These are phyloP conservation scores for Drosophila nr. medialis DNA, from an alignment of 2,888 invertebrate genomes.

Conservation along the genomic window DNA sequence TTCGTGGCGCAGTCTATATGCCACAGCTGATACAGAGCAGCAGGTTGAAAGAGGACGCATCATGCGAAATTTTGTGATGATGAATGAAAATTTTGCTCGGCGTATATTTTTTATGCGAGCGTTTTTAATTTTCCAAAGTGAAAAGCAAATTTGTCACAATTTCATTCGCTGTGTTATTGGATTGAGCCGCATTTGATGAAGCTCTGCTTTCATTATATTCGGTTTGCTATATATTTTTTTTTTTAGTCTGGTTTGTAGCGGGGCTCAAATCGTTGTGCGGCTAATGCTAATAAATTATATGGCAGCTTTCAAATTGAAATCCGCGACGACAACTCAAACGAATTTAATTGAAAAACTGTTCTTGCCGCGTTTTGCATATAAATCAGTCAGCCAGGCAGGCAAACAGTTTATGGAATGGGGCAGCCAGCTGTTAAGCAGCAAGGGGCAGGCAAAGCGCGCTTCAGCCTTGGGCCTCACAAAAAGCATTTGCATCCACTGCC, in stretches of 20 bases:
- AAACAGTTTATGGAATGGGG: constrained; percentile 2
- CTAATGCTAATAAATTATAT: constrained; percentile 78
- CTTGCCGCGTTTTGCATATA: constrained; percentile 76
- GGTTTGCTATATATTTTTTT: constrained; percentile 32
- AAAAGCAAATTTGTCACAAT: constrained; percentile 77
- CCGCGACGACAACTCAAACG: constrained; percentile 77
- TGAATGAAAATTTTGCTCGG: constrained; percentile 63
- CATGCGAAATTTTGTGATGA: constrained; percentile 68
- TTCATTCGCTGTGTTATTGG: constrained; percentile 69
- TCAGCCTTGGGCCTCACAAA: constrained; percentile 54
- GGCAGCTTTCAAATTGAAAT: constrained; percentile 77
- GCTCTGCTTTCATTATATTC: constrained; percentile 59
- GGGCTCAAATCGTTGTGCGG: constrained; percentile 68
- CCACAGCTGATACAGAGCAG: constrained; percentile 18
- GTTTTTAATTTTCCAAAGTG: constrained; percentile 77
- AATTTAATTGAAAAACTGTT: constrained; percentile 79
- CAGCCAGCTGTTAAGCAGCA: constrained; percentile 12
- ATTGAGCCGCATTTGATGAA: constrained; percentile 73
- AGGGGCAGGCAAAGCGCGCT: constrained; percentile 19
- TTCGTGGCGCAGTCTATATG: background rate
- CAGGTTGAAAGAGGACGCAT: constrained; percentile 31
- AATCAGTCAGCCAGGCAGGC: constrained; percentile 56
- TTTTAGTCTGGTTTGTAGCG: constrained; percentile 22
- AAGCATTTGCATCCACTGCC: constrained; percentile 53
- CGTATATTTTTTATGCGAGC: constrained; percentile 60